Base-by-base conservation (phyloP, 2,888 invertebrate genomes). In the Gandaritis pyraliata region DNA sequence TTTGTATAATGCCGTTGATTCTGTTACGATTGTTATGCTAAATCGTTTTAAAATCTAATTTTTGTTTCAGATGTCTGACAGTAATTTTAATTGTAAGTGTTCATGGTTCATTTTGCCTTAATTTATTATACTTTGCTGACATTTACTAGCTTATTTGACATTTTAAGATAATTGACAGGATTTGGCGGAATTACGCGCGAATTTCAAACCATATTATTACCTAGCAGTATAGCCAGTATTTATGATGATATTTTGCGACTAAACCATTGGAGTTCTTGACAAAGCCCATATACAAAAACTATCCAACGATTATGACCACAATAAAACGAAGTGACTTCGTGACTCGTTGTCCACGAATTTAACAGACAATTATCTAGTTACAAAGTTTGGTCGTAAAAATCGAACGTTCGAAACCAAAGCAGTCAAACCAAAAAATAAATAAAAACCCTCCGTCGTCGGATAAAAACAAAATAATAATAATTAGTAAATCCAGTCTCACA, bases 1-100 rank as follows among this genome's bases (percentile, higher is more conserved):
- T 86, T 86, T 85, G 83, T 83, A 81, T 83, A 82, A 81, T 49
- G 78, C 64, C 67, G 73, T 72, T 73, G 72, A 76, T 76, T 77
- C 74, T 72, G 72, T 76, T 77, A 75, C 68, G 71, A 72, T 79
- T 78, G 80, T 81, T 76, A 80, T 75, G 75, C 72, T 71, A 77
- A 77, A 76, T 74, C 71, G 72, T 61, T 69, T 66, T 64, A 62
- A 70, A 70, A 69, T 71, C 63, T 64, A 67, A 67, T 71, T 62
- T 66, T 66, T 65, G 65, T 71, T 71, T 57, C 78, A 79, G 79
- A 70, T 77, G 68, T 54, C 53, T 61, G 71, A 69, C 65, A 52
- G 46, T 30, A 39, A 39, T 53, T 62, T 50, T 52, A 29, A 33
- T 61, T 64, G 67, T 72, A 48, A 70, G 70, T 68, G 15, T 15